Percentiles rank a stretch among this genome's conserved stretches.
Evolutionary conservation across 2,797 vertebrate genomes (phyloP).

Genomic region (Sciurus carolinensis): DNA sequence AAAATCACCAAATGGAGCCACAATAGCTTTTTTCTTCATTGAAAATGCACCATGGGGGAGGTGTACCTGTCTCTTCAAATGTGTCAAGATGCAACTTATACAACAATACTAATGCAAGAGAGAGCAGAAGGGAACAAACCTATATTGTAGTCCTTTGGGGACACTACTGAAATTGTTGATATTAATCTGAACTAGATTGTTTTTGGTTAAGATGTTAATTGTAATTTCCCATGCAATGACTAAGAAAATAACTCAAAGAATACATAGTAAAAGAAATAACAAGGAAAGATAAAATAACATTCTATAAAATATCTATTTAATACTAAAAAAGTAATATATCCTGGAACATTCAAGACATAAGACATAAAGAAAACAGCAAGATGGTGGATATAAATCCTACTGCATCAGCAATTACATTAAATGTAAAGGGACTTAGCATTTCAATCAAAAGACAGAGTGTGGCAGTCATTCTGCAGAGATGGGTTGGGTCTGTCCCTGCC

Average conservation of each 20-base stretch:
- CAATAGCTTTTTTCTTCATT: neutral
- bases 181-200: neutral
- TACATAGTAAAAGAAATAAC: constrained; percentile 1
- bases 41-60: neutral
- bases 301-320: neutral
- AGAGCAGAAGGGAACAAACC: neutral
- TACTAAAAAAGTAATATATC: neutral
- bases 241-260: neutral
- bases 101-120: neutral
- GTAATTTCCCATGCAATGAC: neutral
- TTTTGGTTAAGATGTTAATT: neutral
- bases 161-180: neutral
- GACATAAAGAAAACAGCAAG: neutral
- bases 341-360: neutral
- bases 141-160: neutral
- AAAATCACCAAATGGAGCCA: neutral
- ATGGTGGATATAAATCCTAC: neutral
- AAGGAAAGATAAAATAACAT: neutral
- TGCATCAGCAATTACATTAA: neutral
- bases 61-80: neutral
- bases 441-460: neutral
- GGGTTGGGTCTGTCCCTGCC: neutral
- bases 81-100: neutral
- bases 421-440: neutral
- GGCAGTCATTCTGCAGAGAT: neutral